phyloP scores from a whole-genome alignment of 2,113 vertebrate species.

The Alligator sinensis region DNA sequence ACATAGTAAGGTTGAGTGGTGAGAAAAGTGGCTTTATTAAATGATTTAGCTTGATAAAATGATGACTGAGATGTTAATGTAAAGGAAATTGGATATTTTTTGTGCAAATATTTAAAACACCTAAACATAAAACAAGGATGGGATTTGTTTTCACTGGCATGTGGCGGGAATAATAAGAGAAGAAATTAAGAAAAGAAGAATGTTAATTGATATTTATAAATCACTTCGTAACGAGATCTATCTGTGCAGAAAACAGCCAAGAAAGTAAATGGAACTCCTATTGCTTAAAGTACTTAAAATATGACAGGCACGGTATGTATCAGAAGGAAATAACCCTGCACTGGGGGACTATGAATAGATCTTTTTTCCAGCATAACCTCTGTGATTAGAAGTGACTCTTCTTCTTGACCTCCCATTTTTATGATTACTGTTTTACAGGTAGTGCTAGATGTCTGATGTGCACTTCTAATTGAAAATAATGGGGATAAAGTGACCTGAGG shows the following conservation, averaged over 20 bases:
- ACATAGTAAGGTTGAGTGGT: neutral
- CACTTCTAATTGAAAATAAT: neutral
- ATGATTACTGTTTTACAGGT: neutral
- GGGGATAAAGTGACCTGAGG: no score
- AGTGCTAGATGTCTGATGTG: neutral
- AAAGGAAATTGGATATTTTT: neutral
- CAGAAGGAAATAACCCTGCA: rapidly evolving
- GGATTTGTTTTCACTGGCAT: neutral
- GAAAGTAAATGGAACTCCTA: rapidly evolving
- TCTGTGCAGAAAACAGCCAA: rapidly evolving
- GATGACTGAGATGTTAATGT: neutral
- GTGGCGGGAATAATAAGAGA: neutral
- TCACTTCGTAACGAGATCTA: neutral
- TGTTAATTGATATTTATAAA: neutral
- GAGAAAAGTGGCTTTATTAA: neutral
- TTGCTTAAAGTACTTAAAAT: neutral
- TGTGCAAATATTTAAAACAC: neutral
- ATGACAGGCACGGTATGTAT: rapidly evolving
- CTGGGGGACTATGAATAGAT: rapidly evolving
- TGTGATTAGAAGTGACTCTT: neutral
- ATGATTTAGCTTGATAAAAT: neutral
- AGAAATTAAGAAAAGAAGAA: rapidly evolving
- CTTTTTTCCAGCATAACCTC: neutral
- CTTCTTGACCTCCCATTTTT: neutral
- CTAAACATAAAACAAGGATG: neutral